Conservation (phyloP, 1,140 invertebrate species). For the Eciton burchellii region DNA sequence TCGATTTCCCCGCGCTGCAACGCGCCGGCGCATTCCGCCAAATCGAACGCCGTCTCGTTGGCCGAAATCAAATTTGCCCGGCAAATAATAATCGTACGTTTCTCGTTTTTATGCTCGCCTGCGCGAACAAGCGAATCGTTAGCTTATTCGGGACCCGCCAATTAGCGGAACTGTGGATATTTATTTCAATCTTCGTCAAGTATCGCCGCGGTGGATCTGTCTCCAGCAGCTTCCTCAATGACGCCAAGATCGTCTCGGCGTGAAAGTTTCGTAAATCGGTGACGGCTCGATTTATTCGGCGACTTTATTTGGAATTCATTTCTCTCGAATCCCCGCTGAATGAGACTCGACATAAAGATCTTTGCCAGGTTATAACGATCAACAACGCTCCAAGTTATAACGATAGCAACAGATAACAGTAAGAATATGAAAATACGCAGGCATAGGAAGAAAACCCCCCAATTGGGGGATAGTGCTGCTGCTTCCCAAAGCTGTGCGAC, state of each 20-base stretch:
- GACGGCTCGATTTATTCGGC: too few relatives aligned
- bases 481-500: background rate
- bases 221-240: constrained; percentile 26
- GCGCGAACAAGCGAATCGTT: constrained; percentile 32
- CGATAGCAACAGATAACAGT: background rate
- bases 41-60: constrained; percentile 56
- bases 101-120: constrained; percentile 44
- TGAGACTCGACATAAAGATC: background rate
- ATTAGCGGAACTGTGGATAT: constrained; percentile 58
- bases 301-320: background rate
- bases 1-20: constrained; percentile 51
- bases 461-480: background rate
- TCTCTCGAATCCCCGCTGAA: background rate
- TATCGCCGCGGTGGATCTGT: constrained; percentile 49
- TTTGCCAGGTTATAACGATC: too few relatives aligned
- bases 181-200: constrained; percentile 59
- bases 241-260: constrained; percentile 5
- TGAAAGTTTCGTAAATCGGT: background rate
- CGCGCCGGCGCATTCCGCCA: constrained; percentile 41
- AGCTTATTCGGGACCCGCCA: constrained; percentile 45
- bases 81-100: constrained; percentile 59
- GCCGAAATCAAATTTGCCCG: constrained; percentile 50
- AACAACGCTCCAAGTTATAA: background rate
- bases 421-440: background rate
- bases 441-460: background rate